Evolutionary conservation across 2,113 vertebrate genomes (phyloP).

Genomic region (Cryptomyrus ogoouensis): DNA sequence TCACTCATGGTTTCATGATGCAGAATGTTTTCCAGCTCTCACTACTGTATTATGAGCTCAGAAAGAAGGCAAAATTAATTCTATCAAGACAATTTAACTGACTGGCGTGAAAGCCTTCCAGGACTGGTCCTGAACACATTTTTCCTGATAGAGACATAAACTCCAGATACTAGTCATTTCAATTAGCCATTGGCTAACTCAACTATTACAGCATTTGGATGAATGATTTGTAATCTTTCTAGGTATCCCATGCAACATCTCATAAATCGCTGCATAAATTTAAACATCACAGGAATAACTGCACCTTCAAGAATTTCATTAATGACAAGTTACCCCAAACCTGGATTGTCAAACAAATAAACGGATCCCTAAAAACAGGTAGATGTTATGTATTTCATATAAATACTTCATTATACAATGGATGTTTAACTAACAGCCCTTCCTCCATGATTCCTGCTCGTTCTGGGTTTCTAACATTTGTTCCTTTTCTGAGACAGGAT

Average conservation of each 20-base stretch:
- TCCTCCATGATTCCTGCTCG: background rate
- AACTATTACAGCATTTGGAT: background rate
- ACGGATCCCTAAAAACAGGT: background rate
- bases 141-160: conserved; percentile 5
- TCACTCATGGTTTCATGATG: background rate
- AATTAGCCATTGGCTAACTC: background rate
- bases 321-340: background rate
- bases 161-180: background rate
- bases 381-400: background rate
- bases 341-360: background rate
- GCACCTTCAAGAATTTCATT: background rate
- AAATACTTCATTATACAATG: conserved; percentile 26
- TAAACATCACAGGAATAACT: background rate
- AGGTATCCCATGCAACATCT: background rate
- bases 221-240: background rate
- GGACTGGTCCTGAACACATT: conserved; percentile 29
- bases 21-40: background rate
- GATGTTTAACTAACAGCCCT: conserved; percentile 11
- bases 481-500: conserved; percentile 53
- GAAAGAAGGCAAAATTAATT: background rate
- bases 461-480: conserved; percentile 59
- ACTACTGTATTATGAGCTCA: background rate
- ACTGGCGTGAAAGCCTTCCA: background rate
- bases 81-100: background rate
- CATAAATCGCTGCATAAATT: background rate